phyloP scores from a whole-genome alignment of 2,888 invertebrate genomes.

The Scaptomyza caliginosa region DNA sequence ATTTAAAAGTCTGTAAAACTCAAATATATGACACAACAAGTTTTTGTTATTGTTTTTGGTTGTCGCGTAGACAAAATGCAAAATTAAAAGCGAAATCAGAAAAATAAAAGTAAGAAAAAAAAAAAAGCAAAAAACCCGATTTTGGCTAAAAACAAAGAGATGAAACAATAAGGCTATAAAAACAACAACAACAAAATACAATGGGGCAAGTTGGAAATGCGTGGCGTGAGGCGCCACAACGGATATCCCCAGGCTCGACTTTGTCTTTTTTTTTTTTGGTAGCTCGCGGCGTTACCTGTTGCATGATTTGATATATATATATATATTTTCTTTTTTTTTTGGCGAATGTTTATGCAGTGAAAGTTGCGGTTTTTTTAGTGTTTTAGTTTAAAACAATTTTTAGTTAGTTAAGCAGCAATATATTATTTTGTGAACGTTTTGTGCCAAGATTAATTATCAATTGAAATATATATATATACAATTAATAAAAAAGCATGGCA shows the following conservation, averaged over 20 bases:
- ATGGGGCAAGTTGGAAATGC: constrained; percentile 37
- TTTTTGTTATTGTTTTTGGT: constrained; percentile 38
- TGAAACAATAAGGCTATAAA: constrained; percentile 54
- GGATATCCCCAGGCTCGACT: constrained; percentile 63
- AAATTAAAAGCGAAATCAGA: constrained; percentile 63
- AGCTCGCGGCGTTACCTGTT: constrained; percentile 47
- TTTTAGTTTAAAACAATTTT: constrained; percentile 1
- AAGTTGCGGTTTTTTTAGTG: constrained; percentile 51
- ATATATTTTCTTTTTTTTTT: constrained; percentile 19
- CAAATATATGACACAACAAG: constrained; percentile 66
- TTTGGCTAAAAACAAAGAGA: constrained; percentile 49
- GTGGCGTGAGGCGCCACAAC: constrained; percentile 41
- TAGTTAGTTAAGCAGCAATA: constrained; percentile 4
- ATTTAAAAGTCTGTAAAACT: constrained; percentile 42
- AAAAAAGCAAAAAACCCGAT: constrained; percentile 37
- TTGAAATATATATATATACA: constrained; percentile 30
- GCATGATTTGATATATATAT: constrained; percentile 29
- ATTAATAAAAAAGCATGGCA: constrained; percentile 41
- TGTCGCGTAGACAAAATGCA: constrained; percentile 48
- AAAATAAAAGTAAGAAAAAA: constrained; percentile 45
- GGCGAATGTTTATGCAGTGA: constrained; percentile 42
- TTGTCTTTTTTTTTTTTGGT: constrained; percentile 16
- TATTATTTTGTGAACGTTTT: constrained; percentile 13
- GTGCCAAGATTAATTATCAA: constrained; percentile 41
- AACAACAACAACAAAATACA: constrained; percentile 26